Conservation (phyloP, 2,113 vertebrate species). For the Phalacrocorax carbo region DNA sequence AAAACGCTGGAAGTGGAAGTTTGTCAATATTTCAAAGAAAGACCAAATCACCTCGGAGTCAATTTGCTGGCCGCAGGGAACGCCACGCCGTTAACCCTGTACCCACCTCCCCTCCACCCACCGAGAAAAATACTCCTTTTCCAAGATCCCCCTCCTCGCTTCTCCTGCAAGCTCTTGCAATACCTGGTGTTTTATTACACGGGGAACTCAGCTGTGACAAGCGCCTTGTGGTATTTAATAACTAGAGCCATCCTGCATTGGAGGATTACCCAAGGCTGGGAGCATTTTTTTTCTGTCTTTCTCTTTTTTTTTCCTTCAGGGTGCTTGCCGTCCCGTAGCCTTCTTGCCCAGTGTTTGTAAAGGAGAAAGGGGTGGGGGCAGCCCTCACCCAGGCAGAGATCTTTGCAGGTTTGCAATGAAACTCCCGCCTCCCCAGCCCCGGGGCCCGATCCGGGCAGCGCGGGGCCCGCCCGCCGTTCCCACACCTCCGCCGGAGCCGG, state of each 20-base stretch:
- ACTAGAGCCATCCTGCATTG: slow-evolving; percentile 42
- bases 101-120: slow-evolving; percentile 46
- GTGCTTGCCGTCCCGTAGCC: neutral
- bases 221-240: slow-evolving; percentile 69
- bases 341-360: neutral
- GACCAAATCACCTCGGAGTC: slow-evolving; percentile 66
- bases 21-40: slow-evolving; percentile 75
- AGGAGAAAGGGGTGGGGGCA: neutral
- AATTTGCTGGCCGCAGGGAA: slow-evolving; percentile 71
- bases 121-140: slow-evolving; percentile 63
- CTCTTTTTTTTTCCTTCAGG: neutral
- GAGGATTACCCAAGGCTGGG: slow-evolving; percentile 24
- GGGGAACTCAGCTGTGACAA: slow-evolving; percentile 72
- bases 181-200: slow-evolving; percentile 75
- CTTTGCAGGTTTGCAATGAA: neutral
- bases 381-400: neutral
- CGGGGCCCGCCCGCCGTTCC: too few species aligned
- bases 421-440: neutral
- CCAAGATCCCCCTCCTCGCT: slow-evolving; percentile 30
- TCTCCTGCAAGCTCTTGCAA: slow-evolving; percentile 58
- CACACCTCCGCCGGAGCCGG: too few species aligned
- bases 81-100: slow-evolving; percentile 55
- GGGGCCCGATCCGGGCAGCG: too few species aligned
- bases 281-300: neutral
- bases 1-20: slow-evolving; percentile 59